phyloP scores from a whole-genome alignment of 2,888 invertebrate genomes.

The Galerucella pusilla region DNA sequence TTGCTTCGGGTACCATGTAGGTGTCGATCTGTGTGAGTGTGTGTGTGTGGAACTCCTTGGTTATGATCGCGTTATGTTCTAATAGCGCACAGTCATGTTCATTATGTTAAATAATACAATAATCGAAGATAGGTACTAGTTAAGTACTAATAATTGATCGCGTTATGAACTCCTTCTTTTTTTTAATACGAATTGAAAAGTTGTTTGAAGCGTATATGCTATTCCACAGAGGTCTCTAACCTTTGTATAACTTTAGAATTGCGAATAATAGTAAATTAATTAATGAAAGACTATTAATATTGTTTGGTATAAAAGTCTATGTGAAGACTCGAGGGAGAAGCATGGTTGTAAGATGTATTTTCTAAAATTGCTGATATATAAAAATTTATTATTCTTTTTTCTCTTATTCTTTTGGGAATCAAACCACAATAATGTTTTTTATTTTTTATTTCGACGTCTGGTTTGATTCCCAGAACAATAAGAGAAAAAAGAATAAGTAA shows the following conservation, averaged over 20 bases:
- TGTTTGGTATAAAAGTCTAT: not conserved
- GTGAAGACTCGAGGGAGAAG: not conserved
- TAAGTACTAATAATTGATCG: not conserved
- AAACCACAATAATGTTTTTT: too few relatives aligned
- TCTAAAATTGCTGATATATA: too few relatives aligned
- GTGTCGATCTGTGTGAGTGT: conserved; percentile 43
- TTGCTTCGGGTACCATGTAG: conserved; percentile 38
- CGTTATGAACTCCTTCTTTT: not conserved
- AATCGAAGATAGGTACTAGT: conserved; percentile 10
- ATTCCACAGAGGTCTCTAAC: not conserved
- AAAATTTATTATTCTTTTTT: too few relatives aligned
- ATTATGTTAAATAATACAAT: conserved; percentile 18
- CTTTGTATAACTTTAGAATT: not conserved
- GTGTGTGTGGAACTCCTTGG: conserved; percentile 28
- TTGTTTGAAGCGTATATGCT: not conserved
- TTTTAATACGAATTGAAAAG: not conserved
- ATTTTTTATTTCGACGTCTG: too few relatives aligned
- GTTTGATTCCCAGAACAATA: too few relatives aligned
- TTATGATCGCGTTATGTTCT: conserved; percentile 15
- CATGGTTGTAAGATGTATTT: too few relatives aligned
- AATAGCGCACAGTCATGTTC: conserved; percentile 17
- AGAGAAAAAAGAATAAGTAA: too few relatives aligned
- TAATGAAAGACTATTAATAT: not conserved
- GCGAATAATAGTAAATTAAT: not conserved
- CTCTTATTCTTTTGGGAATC: too few relatives aligned